phyloP scores from a whole-genome alignment of 2,113 vertebrate genomes.

The Erythrolamprus reginae region DNA sequence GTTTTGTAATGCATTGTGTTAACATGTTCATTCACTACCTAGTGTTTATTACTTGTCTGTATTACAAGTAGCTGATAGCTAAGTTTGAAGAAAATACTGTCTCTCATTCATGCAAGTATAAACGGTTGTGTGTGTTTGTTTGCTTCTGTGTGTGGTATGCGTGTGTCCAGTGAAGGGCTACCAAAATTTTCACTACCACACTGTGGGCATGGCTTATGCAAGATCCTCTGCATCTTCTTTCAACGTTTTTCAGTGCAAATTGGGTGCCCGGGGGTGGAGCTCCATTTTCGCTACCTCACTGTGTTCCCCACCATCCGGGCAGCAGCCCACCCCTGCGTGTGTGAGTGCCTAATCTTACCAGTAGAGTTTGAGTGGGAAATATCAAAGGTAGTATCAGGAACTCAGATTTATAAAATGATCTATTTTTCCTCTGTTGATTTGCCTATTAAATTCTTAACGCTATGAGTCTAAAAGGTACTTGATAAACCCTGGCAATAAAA shows the following conservation, averaged over 20 bases:
- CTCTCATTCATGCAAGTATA: not conserved
- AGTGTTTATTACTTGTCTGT: not conserved
- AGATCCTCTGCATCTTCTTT: too few species aligned
- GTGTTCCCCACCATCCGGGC: too few species aligned
- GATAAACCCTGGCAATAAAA: not conserved
- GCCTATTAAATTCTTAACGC: not conserved
- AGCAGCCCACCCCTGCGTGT: too few species aligned
- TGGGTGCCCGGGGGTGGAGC: too few species aligned
- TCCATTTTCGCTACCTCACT: too few species aligned
- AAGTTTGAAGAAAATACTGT: not conserved
- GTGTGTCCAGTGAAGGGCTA: too few species aligned
- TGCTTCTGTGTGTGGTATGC: too few species aligned
- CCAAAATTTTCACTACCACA: too few species aligned
- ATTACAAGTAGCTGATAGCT: not conserved
- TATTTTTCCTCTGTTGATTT: not conserved
- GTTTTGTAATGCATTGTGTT: not conserved
- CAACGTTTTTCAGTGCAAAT: too few species aligned
- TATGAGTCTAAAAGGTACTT: not conserved
- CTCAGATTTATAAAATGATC: not conserved
- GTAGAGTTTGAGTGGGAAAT: not conserved
- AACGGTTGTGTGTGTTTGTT: not conserved
- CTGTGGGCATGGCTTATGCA: too few species aligned
- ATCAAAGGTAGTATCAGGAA: not conserved
- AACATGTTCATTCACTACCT: not conserved
- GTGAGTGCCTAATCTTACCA: not conserved